Percentiles rank a stretch among this genome's conserved stretches.
Evolutionary conservation across 2,797 vertebrate species (phyloP).

Genomic region (Numenius phaeopus): DNA sequence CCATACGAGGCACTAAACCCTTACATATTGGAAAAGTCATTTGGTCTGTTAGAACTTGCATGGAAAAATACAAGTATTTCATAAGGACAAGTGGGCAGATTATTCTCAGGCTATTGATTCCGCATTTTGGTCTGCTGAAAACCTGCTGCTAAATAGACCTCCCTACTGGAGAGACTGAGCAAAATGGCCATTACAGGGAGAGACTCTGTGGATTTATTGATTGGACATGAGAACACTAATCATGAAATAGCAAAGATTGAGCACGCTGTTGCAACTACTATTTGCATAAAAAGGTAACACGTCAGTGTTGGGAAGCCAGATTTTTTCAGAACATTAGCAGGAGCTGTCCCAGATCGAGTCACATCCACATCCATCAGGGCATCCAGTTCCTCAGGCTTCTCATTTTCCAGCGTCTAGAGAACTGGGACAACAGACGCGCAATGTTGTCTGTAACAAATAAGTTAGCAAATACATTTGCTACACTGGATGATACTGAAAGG

Average conservation of each 20-base stretch:
- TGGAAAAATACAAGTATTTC: conserved; percentile 65
- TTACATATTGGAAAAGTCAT: conserved; percentile 53
- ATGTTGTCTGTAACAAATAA: background rate
- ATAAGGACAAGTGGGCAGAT: conserved; percentile 42
- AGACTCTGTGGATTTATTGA: conserved; percentile 40
- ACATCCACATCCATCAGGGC: background rate
- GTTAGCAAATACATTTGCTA: background rate
- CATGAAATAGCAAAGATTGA: conserved; percentile 27
- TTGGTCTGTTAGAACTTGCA: conserved; percentile 35
- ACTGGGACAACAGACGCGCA: background rate
- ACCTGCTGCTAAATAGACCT: conserved; percentile 50
- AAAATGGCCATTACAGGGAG: conserved; percentile 18
- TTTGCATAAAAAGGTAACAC: conserved; percentile 35
- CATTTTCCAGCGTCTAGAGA: background rate
- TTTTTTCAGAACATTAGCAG: background rate
- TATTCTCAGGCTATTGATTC: conserved; percentile 58
- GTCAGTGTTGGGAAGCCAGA: background rate
- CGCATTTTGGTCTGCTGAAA: conserved; percentile 39
- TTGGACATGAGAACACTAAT: conserved; percentile 12
- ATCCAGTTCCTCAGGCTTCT: background rate
- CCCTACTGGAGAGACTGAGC: conserved; percentile 39
- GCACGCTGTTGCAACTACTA: background rate
- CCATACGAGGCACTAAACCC: background rate
- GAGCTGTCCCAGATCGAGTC: background rate
- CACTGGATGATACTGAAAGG: background rate